Conservation (phyloP, 2,888 invertebrate species). For the Ornithoptera priamus region DNA sequence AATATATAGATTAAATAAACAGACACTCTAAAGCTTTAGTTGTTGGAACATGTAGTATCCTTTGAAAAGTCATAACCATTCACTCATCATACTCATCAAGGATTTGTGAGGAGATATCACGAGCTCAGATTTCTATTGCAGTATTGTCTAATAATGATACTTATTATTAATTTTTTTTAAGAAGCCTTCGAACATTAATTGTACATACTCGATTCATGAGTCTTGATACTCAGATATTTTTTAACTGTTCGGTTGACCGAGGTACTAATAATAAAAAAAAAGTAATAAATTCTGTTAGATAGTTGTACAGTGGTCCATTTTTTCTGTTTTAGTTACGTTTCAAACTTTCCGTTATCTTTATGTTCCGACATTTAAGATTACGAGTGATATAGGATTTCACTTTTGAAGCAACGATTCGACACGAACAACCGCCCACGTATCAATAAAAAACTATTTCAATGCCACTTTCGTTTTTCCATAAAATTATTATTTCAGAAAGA, state of each 20-base stretch:
- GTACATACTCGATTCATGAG: no score
- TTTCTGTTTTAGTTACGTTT: not conserved
- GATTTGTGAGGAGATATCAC: no score
- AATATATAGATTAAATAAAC: no score
- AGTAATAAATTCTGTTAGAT: slow-evolving; percentile 9
- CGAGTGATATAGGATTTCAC: slow-evolving; percentile 18
- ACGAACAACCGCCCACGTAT: slow-evolving; percentile 12
- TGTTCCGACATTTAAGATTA: slow-evolving; percentile 23
- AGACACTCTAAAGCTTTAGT: no score
- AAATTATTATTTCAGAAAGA: not conserved
- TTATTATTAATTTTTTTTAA: no score
- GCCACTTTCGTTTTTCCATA: slow-evolving; percentile 12
- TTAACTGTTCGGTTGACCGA: not conserved
- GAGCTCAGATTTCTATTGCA: no score
- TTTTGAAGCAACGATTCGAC: slow-evolving; percentile 13
- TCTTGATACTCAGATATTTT: no score
- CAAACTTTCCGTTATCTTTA: slow-evolving; percentile 22
- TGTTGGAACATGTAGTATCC: no score
- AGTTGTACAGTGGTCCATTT: slow-evolving; percentile 15
- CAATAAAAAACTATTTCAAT: not conserved
- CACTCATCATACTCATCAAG: no score
- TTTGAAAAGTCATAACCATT: no score
- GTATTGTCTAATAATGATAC: no score
- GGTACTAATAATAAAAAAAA: slow-evolving; percentile 7
- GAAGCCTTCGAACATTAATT: no score